Base-by-base conservation (phyloP, 2,888 invertebrate genomes). In the Drosophila austrosaltans region DNA sequence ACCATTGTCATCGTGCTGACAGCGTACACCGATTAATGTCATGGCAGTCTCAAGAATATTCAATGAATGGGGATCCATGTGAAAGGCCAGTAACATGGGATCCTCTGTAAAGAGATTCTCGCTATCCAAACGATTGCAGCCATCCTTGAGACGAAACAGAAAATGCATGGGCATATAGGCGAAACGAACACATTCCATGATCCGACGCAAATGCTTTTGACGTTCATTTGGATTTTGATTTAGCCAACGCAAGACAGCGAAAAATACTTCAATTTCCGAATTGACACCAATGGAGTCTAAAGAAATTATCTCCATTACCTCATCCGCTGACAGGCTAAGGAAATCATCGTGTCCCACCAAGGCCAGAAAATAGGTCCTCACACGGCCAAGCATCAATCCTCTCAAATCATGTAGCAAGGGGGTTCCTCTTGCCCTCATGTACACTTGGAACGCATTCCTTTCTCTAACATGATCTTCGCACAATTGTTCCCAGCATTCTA, bases 221-320 rank as follows among this genome's bases (percentile, higher is more conserved):
- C 79, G 67, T 0, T 60, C 1, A 1, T 22, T 4, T 0, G 61
- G 22, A 3, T 44, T 16, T 1, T 32, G 4, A 2, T 69, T 68
- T 1, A 81, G 54, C 81, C 79, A 81, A 1, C 39, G 66, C 0
- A 72, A 39, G 0, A 61, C 76, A 0, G 68, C 22, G 7, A 66
- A 78, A 40, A 79, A 74, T 2, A 79, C 72, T 48, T 81, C 81
- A 4, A 67, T 53, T 22, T 79, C 79, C 3, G 66, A 61, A 48
- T 79, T 79, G 2, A 79, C 81, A 0, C 78, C 79, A 12, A 79
- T 44, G 0, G 59, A 2, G 3, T 78, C 66, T 4, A 30, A 39
- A 0, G 30, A 10, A 1, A 79, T 36, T 5, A 79, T 1, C 1
- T 20, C 1, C 0, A 67, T 5, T 4, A 79, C 0, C 2, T 66